Evolutionary conservation across 2,888 invertebrate species (phyloP).

Genomic region (Tinea semifulvella): DNA sequence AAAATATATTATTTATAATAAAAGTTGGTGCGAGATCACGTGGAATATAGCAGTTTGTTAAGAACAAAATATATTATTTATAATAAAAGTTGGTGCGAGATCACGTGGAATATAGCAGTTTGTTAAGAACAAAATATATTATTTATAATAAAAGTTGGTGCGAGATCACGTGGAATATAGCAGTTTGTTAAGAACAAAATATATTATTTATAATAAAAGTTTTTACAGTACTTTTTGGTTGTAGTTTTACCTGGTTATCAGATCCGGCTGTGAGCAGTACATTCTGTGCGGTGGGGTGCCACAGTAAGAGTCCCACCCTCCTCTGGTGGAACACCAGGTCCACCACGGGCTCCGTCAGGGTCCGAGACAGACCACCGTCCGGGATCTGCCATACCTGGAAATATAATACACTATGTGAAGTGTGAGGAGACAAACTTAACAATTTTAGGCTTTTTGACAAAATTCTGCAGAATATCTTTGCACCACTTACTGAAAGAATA

Average conservation of each 20-base stretch:
- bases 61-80: no score
- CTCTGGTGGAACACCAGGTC: constrained; percentile 93
- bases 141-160: no score
- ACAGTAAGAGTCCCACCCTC: constrained; percentile 90
- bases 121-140: no score
- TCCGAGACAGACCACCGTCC: constrained; percentile 87
- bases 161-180: no score
- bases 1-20: no score
- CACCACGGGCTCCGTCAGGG: constrained; percentile 91
- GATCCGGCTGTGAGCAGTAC: constrained; percentile 93
- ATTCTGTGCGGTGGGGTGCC: constrained; percentile 97
- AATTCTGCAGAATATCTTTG: constrained; percentile 1
- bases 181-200: no score
- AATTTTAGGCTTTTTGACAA: not conserved
- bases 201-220: no score
- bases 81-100: no score
- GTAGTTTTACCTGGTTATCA: constrained; percentile 87
- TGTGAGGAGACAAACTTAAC: not conserved
- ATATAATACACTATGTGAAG: constrained; percentile 12
- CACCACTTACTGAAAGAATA: constrained; percentile 5
- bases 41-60: no score
- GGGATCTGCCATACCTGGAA: constrained; percentile 91
- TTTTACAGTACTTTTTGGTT: no score
- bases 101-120: no score
- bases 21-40: no score